Base-by-base conservation (phyloP, 1,140 invertebrate species). In the Brachionus angularis region DNA sequence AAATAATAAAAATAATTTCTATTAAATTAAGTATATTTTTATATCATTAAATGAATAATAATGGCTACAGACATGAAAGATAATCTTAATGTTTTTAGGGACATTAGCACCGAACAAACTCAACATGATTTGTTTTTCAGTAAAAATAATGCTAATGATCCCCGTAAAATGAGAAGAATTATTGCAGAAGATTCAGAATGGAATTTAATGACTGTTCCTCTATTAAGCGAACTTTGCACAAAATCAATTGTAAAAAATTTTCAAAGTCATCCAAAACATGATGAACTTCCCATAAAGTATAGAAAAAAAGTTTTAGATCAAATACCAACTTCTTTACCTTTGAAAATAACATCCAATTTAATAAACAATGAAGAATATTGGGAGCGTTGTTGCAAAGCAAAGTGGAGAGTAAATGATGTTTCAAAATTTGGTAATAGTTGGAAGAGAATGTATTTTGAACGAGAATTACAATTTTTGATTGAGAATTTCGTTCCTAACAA, bases 151-250 rank as follows among this genome's bases (percentile, higher is more conserved):
- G 76, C 78, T 16, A 75, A 75, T 18, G 81, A 82, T 71, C 75
- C 76, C 75, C 72, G 79, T 33, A 81, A 79, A 47, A 80, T 82
- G 78, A 73, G 81, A 25, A 71, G 79, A 67, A 81, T 82, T 42
- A 82, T 82, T 53, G 80, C 81, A 25, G 81, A 82, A 72, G 81
- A 82, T 76, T 77, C 77, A 12, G 79, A 81, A 74, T 82, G 79
- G 78, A 80, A 79, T 10, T 73, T 82, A 25, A 79, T 78, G n/a
- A 82, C 79, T 44, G 79, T 82, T 16, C 80, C 80, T n/a, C 64
- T 77, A 1, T 74, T 82, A 1, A 75, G 73, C 14, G 78, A 82
- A 53, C 71, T 81, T 5, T 76, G 76, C 67, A 73, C 81, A 7
- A 77, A 76, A 55, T 76, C 80, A 69, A 78, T 82, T 71, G 77